A percentile compares a stretch with the other conserved stretches of the same genome.
Evolutionary conservation across 2,797 vertebrate species (phyloP).

Genomic region (Falco naumanni): DNA sequence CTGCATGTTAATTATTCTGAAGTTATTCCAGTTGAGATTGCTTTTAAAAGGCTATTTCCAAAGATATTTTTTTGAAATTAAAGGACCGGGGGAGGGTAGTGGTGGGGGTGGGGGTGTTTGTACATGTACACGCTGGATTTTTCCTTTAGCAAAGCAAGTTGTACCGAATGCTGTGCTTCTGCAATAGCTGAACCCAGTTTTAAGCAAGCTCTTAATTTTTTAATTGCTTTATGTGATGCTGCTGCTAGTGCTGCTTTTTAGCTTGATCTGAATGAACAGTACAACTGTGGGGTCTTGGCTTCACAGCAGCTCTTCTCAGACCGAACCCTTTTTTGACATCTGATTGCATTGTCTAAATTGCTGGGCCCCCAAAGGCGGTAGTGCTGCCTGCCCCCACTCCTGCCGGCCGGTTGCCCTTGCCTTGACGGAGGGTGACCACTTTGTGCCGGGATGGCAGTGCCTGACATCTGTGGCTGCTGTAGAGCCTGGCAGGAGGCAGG

Average conservation of each 20-base stretch:
- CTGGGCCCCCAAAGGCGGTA: not conserved
- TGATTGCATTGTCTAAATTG: not conserved
- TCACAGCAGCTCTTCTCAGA: constrained; percentile 20
- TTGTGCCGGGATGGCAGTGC: not conserved
- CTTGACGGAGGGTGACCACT: accelerated
- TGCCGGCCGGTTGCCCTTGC: accelerated
- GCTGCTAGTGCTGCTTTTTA: not conserved
- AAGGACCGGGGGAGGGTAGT: not conserved
- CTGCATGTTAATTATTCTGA: not conserved
- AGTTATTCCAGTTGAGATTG: not conserved
- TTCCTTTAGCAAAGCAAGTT: constrained; percentile 57
- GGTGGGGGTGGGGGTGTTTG: not conserved
- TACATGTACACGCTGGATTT: not conserved
- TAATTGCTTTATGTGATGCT: not conserved
- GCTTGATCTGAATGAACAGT: not conserved
- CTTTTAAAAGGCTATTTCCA: not conserved
- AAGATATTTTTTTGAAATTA: not conserved
- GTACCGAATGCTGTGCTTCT: not conserved
- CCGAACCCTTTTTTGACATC: not conserved
- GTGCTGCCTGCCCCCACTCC: not conserved
- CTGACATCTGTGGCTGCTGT: not conserved
- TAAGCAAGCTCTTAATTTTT: not conserved
- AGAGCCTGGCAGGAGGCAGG: not conserved
- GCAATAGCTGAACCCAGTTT: not conserved
- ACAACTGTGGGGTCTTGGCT: constrained; percentile 20